Conservation (phyloP, 2,888 invertebrate genomes). For the Anorthoa munda region DNA sequence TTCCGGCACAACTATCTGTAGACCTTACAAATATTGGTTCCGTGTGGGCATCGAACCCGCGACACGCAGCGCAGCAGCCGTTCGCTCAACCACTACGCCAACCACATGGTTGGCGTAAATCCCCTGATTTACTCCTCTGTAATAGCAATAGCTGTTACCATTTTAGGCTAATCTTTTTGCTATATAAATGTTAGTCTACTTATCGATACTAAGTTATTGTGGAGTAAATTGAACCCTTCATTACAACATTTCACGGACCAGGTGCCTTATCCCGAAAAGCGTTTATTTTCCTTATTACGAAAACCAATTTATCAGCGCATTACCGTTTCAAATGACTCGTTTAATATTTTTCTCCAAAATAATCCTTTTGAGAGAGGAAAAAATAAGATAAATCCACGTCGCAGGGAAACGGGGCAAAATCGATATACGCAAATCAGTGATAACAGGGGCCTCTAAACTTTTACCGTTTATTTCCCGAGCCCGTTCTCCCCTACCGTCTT, state of each 20-base stretch:
- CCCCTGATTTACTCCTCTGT: too few species aligned
- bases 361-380: conserved; percentile 63
- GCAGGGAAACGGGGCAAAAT: conserved; percentile 75
- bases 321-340: conserved; percentile 60
- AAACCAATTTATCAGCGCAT: conserved; percentile 65
- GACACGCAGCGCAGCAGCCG: too few species aligned
- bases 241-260: conserved; percentile 30
- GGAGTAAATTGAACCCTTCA: conserved; percentile 20
- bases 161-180: too few species aligned
- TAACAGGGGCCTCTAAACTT: conserved; percentile 85
- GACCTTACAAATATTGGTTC: too few species aligned
- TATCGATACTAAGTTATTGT: conserved; percentile 15
- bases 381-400: conserved; percentile 78
- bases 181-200: too few species aligned
- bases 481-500: conserved; percentile 74
- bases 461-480: conserved; percentile 80
- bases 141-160: too few species aligned
- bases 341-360: conserved; percentile 63
- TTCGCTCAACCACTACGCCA: too few species aligned
- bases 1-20: too few species aligned
- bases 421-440: conserved; percentile 90
- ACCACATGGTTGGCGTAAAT: too few species aligned
- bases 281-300: conserved; percentile 63
- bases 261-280: conserved; percentile 29
- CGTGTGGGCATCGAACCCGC: too few species aligned